Evolutionary conservation across 2,113 vertebrate species (phyloP), one percentile per base, ranked within the genome.

Genomic region (Ptilorrhoa leucosticta): DNA sequence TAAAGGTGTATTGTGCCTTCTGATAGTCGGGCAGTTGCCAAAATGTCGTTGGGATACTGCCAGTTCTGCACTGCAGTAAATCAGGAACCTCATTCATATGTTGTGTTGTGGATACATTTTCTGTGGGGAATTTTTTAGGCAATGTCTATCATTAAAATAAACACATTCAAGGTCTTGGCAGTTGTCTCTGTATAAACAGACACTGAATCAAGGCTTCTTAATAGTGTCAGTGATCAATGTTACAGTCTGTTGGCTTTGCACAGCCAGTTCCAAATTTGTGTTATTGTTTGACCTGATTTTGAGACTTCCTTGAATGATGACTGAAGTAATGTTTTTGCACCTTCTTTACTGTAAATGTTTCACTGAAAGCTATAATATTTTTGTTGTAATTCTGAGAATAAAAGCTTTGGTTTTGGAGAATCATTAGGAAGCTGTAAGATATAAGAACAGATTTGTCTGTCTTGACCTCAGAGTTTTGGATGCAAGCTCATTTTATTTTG

Each of bases 51-150:
- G 97, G 92, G 50, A 73, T 82, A 6, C n/a, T 84, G 97, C 97
- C 97, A 97, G 45, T 47, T 93, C 96, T 97, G 95, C 95, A 93
- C 91, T 96, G 96, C 97, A 97, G 89, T 97, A 95, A 95, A 95
- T 95, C 64, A 95, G 82, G 51, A 87, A 40, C 58, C 30, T 82
- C 92, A 76, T 95, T 96, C 61, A 9, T 69, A 11, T 58, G 10
- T 90, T 91, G 58, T 77, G 35, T 66, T 87, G 65, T 64, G 66
- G 65, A 77, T 86, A 56, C 7, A 1, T 88, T 91, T 94, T 94
- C 71, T 47, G 16, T 79, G n/a, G 61, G 56, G 87, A 83, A 45
- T 66, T 76, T 82, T 69, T 68, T 72, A 58, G 73, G 48, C 45
- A 50, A 16, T 45, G 28, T 61, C 37, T 91, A 26, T 89, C 56